Evolutionary conservation across 1,140 invertebrate species (phyloP), one percentile per base, ranked within the genome.

Genomic region (Samia ricini): DNA sequence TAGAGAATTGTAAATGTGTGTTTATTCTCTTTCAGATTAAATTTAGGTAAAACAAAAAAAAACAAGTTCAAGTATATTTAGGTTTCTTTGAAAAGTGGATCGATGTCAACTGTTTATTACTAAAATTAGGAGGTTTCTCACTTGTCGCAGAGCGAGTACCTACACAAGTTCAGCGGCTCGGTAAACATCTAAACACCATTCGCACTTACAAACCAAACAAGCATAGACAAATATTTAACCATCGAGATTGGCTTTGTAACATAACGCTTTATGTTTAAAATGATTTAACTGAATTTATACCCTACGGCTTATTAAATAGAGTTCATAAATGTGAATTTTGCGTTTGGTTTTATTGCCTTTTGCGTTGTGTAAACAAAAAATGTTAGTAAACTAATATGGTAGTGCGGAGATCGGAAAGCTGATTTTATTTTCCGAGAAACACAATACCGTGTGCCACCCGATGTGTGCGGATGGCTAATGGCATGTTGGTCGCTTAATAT

Each of bases 121-220:
- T 76, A 79, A 77, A 81, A 85, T 83, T 84, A 85, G 79, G 82
- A 70, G 66, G 66, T 64, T 49, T 63, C 62, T 66, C 71, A 77
- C 76, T 71, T n/a, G n/a, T 63, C 69, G 64, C 71, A 71, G 64
- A 73, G 68, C 67, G 67, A 72, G 77, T 73, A 85, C 12, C 15
- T 15, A 42, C 78, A 82, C 77, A 83, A 82, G 81, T 84, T 83
- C 79, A 81, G 81, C 79, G 77, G 81, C 83, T 81, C 66, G 63
- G 84, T 81, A 85, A 88, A 89, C 83, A 88, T 75, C 75, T 83
- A 85, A 89, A 83, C 81, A 85, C 84, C 84, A 89, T 89, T 89
- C 84, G 83, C 83, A 89, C 85, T 88, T 88, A 88, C 85, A 85
- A 83, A 86, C 68, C 82, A 88, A 89, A 88, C 85, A 88, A 71